phyloP scores from a whole-genome alignment of 2,113 vertebrate species.

The Gambusia affinis region DNA sequence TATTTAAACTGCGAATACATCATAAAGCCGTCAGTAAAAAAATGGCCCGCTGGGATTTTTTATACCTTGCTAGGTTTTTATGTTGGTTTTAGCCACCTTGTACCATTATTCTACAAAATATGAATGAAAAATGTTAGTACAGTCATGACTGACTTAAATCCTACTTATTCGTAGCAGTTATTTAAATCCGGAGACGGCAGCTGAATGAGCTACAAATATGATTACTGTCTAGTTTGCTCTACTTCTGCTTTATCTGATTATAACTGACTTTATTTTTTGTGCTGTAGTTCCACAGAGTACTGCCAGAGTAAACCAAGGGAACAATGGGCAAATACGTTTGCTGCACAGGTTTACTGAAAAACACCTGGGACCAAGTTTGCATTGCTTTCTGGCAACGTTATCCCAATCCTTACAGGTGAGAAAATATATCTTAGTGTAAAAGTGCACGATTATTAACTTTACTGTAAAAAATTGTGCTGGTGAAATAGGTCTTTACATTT shows the following conservation, averaged over 20 bases:
- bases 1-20: accelerated
- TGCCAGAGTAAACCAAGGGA: conserved; percentile 51
- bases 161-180: too few relatives aligned
- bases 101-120: neutral
- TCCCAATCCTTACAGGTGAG: conserved; percentile 94
- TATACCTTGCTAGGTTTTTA: neutral
- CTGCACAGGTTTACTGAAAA: conserved; percentile 87
- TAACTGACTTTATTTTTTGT: conserved; percentile 4
- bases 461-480: too few relatives aligned
- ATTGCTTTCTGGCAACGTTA: conserved; percentile 94
- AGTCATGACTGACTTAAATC: neutral
- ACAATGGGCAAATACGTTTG: conserved; percentile 94
- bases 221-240: neutral
- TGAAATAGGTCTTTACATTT: neutral
- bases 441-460: neutral
- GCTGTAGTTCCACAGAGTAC: conserved; percentile 36
- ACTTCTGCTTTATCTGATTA: neutral
- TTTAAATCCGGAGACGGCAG: too few relatives aligned
- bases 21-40: neutral
- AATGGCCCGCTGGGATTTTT: neutral
- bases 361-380: conserved; percentile 97
- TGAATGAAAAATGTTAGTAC: neutral
- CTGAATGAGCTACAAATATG: neutral
- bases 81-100: too few relatives aligned
- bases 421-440: neutral